Evolutionary conservation across 1,140 invertebrate genomes (phyloP), one percentile per base, ranked within the genome.

Genomic region (Bombus confusus): DNA sequence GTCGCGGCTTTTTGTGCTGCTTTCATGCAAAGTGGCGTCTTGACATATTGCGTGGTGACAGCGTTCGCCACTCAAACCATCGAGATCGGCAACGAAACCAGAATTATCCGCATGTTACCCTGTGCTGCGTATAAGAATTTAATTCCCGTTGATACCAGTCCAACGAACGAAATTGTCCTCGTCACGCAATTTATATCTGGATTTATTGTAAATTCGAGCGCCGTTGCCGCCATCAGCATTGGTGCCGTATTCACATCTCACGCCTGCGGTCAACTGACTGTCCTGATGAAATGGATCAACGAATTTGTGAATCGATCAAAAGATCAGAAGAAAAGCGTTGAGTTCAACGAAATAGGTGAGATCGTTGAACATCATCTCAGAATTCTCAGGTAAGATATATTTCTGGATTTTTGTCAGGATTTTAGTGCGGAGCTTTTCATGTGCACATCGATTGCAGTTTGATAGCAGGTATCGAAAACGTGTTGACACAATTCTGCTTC

Each of bases 401-500:
- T 37, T 25, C 25, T 59, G 9, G 0, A 15, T 9, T 28, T 43
- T 15, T 2, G 1, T 4, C 2, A 25, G 6, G 9, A 15, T 28
- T 9, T 3, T 28, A 22, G 22, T 1, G 8, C 9, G 15, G 0
- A n/a, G 3, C 1, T 64, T 31, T 22, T 5, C 41, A 28, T 4
- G 6, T 62, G 12, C 9, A 41, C 76, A 41, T 85, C 25, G 13
- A 43, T 80, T 89, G 18, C 43, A 93, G 92, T 76, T 93, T 93
- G 13, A 64, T 90, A 34, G n/a, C 57, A 25, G 77, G 85, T 31
- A 81, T 92, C 22, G 90, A 93, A 66, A 37, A 85, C 15, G 39
- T 89, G 2, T 79, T 93, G 57, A 84, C 86, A 47, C 75, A 82
- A 59, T 86, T 92, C 41, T 92, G 87, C 34, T 68, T 93, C 0